Percentiles rank a stretch among this genome's conserved stretches.
Conservation (phyloP, 2,888 invertebrate genomes). For the Apamea monoglypha region DNA sequence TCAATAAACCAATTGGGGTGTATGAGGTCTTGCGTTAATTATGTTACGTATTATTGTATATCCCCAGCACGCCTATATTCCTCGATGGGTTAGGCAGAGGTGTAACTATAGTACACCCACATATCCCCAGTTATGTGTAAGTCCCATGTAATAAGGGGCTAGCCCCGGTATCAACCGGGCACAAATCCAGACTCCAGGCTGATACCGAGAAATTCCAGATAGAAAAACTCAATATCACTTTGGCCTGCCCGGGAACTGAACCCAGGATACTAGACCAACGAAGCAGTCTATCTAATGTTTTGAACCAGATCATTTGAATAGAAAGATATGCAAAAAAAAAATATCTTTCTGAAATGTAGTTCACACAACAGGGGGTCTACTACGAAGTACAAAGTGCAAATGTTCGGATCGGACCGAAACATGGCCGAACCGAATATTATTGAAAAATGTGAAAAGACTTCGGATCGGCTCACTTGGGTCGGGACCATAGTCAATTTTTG, state of each 20-base stretch:
- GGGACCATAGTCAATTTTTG: too few relatives aligned
- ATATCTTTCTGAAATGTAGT: background rate
- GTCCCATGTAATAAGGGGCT: background rate
- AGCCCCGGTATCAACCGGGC: background rate
- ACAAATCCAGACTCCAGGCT: background rate
- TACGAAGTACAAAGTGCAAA: too few relatives aligned
- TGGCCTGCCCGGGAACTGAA: background rate
- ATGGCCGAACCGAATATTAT: too few relatives aligned
- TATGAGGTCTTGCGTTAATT: too few relatives aligned
- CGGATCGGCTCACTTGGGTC: too few relatives aligned
- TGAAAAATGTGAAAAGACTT: too few relatives aligned
- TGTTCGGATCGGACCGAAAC: too few relatives aligned
- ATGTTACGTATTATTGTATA: too few relatives aligned
- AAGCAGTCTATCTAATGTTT: background rate
- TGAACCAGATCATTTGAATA: background rate
- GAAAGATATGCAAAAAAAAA: background rate
- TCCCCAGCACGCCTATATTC: too few relatives aligned
- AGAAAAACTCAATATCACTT: background rate
- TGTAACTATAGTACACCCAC: background rate
- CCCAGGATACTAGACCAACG: background rate
- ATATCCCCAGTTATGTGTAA: background rate
- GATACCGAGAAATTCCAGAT: background rate
- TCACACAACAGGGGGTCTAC: too few relatives aligned
- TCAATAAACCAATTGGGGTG: too few relatives aligned
- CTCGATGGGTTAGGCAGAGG: too few relatives aligned